Base-by-base conservation (phyloP, 1,140 invertebrate genomes). In the Bombus impatiens region DNA sequence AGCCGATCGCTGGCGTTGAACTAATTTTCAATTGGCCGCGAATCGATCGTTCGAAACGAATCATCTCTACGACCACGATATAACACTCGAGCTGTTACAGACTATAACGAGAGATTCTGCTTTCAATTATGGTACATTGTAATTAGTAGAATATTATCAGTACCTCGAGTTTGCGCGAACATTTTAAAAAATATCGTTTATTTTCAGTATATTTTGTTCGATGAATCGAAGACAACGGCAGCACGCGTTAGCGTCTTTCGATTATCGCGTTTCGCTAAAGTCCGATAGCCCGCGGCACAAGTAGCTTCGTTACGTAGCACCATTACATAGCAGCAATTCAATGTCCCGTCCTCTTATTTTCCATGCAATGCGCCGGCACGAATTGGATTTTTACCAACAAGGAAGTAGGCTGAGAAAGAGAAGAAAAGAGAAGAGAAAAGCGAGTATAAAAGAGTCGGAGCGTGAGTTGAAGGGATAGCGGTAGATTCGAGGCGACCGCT, bases 351-450 rank as follows among this genome's bases (percentile, higher is more conserved):
- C 80, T 78, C 77, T 89, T 84, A 89, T 87, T 83, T 84, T 70
- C 59, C 84, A 82, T 86, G 84, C 88, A 59, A 75, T 74, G 80
- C 70, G 10, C 25, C 77, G 59, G 72, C 68, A 86, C 80, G 85
- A 87, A 89, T 87, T 89, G 81, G 88, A 89, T 89, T 90, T 89
- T 84, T 82, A 87, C 81, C 72, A 44, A 53, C 74, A 35, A 47
- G 67, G 62, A 89, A 89, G 78, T 84, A 84, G 88, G 68, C 88
- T 87, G 77, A 57, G 32, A 68, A 84, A 87, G 78, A 44, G 28
- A 42, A n/a, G 42, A 35, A 57, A 65, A 42, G 53, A 68, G 70
- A 53, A 42, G n/a, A 37, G 57, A 32, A 79, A 71, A 40, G 40
- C 37, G 71, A 47, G 53, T 22, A 76, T 78, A 53, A 86, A 81